Base-by-base conservation (phyloP, 2,113 vertebrate genomes). In the Polypterus senegalus region DNA sequence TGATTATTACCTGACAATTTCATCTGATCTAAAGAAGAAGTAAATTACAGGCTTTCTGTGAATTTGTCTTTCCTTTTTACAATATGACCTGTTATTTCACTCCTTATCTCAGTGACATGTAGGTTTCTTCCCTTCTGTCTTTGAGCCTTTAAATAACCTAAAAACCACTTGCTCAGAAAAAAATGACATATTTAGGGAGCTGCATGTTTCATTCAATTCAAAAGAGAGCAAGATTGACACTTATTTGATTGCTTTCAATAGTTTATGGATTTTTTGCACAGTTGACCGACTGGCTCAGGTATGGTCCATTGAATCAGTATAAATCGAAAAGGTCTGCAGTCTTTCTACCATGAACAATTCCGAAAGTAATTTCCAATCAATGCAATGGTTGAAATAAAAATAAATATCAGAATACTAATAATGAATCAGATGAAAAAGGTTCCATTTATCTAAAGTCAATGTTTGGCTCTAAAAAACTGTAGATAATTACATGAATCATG, bases 161-260 rank as follows among this genome's bases (percentile, higher is more conserved):
- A 49, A 68, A 65, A 9, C 54, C 54, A 58, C 47, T 60, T 49
- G 56, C 53, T 61, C 67, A 66, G 62, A 70, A 68, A 74, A 27
- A 27, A 56, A 76, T 70, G 9, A 63, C 65, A 65, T 57, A 63
- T 59, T 64, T 59, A 7, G 62, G 60, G 53, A 44, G 58, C 46
- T 11, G 49, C 51, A 56, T 53, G 66, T 66, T 63, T 62, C 63
- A 57, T 54, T 51, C 58, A 48, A 70, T 68, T 69, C 64, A 70
- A 67, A 70, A 67, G 61, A 68, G 58, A 58, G 43, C 58, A 53
- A 66, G 70, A 71, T 71, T 73, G 66, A 67, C 60, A 66, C 61
- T 70, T 69, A 73, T 71, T 67, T 67, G 69, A 73, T 70, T 69
- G 73, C 66, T 56, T 69, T 73, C 68, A 70, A 70, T 70, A 66